Conservation (phyloP, 2,113 vertebrate species). For the Dunckerocampus dactyliophorus region DNA sequence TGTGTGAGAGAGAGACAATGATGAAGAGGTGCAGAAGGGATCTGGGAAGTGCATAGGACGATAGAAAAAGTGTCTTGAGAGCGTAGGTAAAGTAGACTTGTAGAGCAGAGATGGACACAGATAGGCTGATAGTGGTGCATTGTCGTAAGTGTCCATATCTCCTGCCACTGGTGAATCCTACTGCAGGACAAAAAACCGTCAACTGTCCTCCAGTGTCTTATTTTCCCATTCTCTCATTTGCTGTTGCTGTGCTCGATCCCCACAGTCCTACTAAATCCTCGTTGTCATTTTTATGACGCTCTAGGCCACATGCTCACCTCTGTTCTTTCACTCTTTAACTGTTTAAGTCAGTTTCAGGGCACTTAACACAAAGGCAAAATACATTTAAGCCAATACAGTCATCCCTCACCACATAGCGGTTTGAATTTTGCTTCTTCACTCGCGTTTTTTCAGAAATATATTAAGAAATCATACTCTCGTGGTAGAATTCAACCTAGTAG, state of each 20-base stretch:
- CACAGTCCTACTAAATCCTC: slow-evolving; percentile 31
- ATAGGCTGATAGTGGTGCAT: slow-evolving; percentile 47
- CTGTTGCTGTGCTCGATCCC: slow-evolving; percentile 26
- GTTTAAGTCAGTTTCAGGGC: background rate
- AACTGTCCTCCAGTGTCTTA: slow-evolving; percentile 53
- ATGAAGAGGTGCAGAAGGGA: slow-evolving; percentile 29
- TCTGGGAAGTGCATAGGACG: slow-evolving; percentile 52
- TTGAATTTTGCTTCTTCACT: too few relatives aligned
- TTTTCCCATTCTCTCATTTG: slow-evolving; percentile 30
- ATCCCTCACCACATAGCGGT: too few relatives aligned
- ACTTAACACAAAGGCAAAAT: background rate
- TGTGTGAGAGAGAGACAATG: slow-evolving; percentile 27
- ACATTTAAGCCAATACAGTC: too few relatives aligned
- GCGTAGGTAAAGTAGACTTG: slow-evolving; percentile 29
- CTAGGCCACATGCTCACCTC: slow-evolving; percentile 7
- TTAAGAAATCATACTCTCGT: too few relatives aligned
- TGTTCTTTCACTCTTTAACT: slow-evolving; percentile 2
- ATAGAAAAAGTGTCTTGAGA: slow-evolving; percentile 29
- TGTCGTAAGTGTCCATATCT: slow-evolving; percentile 59
- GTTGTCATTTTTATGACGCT: slow-evolving; percentile 44
- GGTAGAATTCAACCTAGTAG: too few relatives aligned
- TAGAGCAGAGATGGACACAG: slow-evolving; percentile 40
- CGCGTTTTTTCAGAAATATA: too few relatives aligned
- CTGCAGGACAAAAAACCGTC: slow-evolving; percentile 58
- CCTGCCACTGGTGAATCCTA: slow-evolving; percentile 51